Base-by-base conservation (phyloP, 2,888 invertebrate genomes). In the Homarus gammarus region DNA sequence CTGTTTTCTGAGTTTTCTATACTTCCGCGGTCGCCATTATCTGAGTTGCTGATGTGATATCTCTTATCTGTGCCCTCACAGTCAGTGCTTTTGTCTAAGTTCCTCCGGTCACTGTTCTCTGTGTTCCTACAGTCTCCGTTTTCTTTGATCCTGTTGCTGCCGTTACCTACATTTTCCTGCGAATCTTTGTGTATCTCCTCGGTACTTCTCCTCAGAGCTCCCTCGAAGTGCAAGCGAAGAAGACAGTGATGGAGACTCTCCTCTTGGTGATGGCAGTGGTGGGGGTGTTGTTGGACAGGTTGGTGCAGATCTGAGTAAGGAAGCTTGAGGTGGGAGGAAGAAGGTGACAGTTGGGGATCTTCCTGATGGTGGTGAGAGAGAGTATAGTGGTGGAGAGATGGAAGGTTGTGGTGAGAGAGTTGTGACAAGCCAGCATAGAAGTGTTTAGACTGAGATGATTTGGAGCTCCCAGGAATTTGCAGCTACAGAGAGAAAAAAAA, bases 241-340 rank as follows among this genome's bases (percentile, higher is more conserved):
- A 88, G 78, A 61, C 70, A 77, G n/a, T 88, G 88, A 70, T 83
- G 83, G 38, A 77, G 84, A 31, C 27, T 78, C 68, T 84, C 88
- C 33, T 84, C 84, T 22, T 49, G 86, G 18, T 73, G 70, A 40
- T 79, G 72, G 64, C 36, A 72, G 44, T 44, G 81, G 36, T 72
- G 85, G 38, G 18, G 85, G 0, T 31, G 31, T 38, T 5, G 33
- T 15, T 36, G 49, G 33, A 33, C 2, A 44, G 38, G 56, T 40
- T 61, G 68, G 38, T 84, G 75, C 33, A 49, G 10, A 33, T 31
- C 51, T 33, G 49, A 49, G 36, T 56, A 38, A 18, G 33, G 56
- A 22, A 15, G 27, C n/a, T 31, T 56, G 38, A 38, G 31, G 49
- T 70, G n/a, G 40, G 22, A 73, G 44, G 75, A 56, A 15, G 85